Base-by-base conservation (phyloP, 1,140 invertebrate species). In the Drosophila littoralis region DNA sequence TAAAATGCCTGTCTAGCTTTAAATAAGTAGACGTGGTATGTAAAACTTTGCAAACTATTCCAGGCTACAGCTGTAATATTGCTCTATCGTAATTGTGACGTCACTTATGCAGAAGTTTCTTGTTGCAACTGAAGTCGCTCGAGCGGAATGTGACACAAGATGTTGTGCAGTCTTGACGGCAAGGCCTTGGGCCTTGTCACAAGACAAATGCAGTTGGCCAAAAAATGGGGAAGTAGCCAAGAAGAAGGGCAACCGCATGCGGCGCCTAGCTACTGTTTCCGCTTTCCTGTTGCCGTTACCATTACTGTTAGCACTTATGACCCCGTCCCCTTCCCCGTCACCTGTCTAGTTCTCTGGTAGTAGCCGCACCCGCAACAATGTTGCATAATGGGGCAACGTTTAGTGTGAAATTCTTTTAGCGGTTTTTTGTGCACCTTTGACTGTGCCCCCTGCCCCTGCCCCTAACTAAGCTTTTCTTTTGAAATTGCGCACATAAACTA, bases 401-500 rank as follows among this genome's bases (percentile, higher is more conserved):
- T 83, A 89, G 83, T 88, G 83, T 83, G 76, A 88, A 83, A 88
- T 77, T 89, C 22, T 77, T 79, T 51, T 58, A 28, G 48, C 64
- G 50, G 75, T 71, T 61, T 48, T 48, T 28, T 12, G 46, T 48
- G 17, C n/a, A 13, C n/a, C 12, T 43, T 10, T 5, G 45, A n/a
- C 17, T 70, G 22, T 67, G 59, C 48, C 67, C 38, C 57, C 42
- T 54, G 35, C 46, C 48, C 48, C 33, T 68, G 46, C 51, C 15
- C 9, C 32, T 22, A 28, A 28, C 43, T 36, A 15, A 8, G 67
- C 71, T 74, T 77, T 79, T 79, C 84, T 80, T 83, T 88, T 83
- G 63, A 88, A 88, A 88, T 83, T 88, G 83, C 66, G 76, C 84
- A 77, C 80, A 88, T 88, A 89, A 88, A 88, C 83, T 89, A 88